Conservation (phyloP, 1,140 invertebrate species). For the Zaprionus vittiger region DNA sequence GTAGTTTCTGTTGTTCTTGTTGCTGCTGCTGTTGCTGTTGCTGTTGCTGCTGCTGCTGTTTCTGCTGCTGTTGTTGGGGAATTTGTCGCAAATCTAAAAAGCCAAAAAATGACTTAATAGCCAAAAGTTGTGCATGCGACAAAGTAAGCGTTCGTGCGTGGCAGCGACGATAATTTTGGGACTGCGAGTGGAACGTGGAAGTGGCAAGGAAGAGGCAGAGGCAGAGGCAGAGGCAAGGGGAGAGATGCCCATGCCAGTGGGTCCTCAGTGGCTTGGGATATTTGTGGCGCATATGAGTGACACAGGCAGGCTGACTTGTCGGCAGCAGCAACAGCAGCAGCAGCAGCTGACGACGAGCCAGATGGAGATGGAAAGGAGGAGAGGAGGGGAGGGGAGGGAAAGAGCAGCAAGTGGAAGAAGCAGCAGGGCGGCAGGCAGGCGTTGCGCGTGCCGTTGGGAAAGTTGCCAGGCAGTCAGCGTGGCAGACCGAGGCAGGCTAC, state of each 20-base stretch:
- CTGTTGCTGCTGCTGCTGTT: slow-evolving; percentile 23
- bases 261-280: slow-evolving; percentile 52
- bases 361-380: slow-evolving; percentile 5
- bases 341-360: slow-evolving; percentile 13
- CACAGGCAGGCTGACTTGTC: slow-evolving; percentile 73
- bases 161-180: slow-evolving; percentile 50
- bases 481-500: slow-evolving; percentile 42
- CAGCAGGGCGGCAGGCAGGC: slow-evolving; percentile 10
- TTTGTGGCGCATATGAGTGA: slow-evolving; percentile 79
- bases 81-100: slow-evolving; percentile 81
- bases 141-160: slow-evolving; percentile 81
- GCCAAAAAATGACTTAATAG: slow-evolving; percentile 82
- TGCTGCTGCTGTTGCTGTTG: neutral
- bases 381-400: neutral
- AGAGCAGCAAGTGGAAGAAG: slow-evolving; percentile 9
- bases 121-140: slow-evolving; percentile 81
- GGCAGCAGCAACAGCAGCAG: slow-evolving; percentile 31
- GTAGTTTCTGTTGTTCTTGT: slow-evolving; percentile 17
- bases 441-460: slow-evolving; percentile 77
- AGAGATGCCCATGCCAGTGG: neutral
- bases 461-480: slow-evolving; percentile 58
- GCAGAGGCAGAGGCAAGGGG: neutral
- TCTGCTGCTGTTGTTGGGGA: slow-evolving; percentile 42
- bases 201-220: slow-evolving; percentile 8
- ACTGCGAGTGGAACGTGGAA: neutral